These are phyloP conservation scores for Caenorhabditis sulstoni DNA, from an alignment of 2,888 invertebrate species.

Conservation along the genomic window DNA sequence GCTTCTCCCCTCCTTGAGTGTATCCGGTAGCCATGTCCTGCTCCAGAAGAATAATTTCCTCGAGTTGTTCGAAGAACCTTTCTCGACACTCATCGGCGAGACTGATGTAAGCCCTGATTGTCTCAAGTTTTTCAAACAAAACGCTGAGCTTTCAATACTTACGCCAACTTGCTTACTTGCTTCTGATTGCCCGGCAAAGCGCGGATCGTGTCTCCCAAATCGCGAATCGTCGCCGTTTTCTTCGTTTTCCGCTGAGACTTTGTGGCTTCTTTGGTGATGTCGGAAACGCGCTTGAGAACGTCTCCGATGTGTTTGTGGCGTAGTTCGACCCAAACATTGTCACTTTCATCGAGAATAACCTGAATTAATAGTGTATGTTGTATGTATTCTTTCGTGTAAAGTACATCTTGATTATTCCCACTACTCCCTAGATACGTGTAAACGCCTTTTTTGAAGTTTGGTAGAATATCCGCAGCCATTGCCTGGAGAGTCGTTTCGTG, in stretches of 20 bases:
- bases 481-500: conserved; percentile 43
- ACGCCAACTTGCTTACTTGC: conserved; percentile 14
- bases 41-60: conserved; percentile 39
- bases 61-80: conserved; percentile 12
- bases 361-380: background rate
- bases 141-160: background rate
- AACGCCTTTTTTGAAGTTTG: conserved; percentile 20
- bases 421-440: conserved; percentile 2
- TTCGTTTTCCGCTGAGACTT: too few species aligned
- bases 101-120: conserved; percentile 15
- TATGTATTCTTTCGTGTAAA: background rate
- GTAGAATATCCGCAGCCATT: conserved; percentile 30
- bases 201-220: conserved; percentile 19
- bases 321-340: conserved; percentile 33
- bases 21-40: conserved; percentile 52
- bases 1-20: conserved; percentile 17
- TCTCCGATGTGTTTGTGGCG: conserved; percentile 39
- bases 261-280: conserved; percentile 18
- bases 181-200: conserved; percentile 29
- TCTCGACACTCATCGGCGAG: conserved; percentile 23
- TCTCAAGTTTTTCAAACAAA: background rate
- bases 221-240: background rate
- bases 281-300: conserved; percentile 12
- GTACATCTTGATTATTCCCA: conserved; percentile 1
- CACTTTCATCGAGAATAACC: conserved; percentile 31